Evolutionary conservation across 2,888 invertebrate genomes (phyloP), one percentile per base, ranked within the genome.

Genomic region (Graphium colonna): DNA sequence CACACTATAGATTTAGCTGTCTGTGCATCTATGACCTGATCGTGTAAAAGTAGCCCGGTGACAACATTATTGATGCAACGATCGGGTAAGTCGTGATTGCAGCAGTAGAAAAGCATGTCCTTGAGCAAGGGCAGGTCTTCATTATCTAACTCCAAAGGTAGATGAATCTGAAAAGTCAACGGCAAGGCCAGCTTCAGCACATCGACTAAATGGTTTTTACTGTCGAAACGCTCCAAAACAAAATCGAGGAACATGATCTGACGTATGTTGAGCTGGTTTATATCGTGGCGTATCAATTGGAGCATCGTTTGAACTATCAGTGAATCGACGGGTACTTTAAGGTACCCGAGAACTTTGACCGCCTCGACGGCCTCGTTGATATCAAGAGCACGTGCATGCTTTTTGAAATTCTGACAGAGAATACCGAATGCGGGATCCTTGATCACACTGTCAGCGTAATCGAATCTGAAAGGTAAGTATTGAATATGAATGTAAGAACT

Each of bases 131-230:
- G 67, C 4, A 91, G 55, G 62, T 93, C 91, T 17, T 90, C 78
- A 8, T 71, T 77, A 58, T 94, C 92, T 16, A 94, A 65, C 70
- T 94, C 92, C 4, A 82, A 60, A 0, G 88, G 82, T 5, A 94
- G 62, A 57, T 93, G 91, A 5, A 91, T 89, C 77, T 94, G 92
- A 67, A 94, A 93, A 0, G 93, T 92, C 21, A 94, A 72, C 0
- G 94, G 94, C 8, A 95, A 64, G 0, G 94, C 94, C 0, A 93
- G 79, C 63, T 85, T 86, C 3, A 95, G 67, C 0, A 94, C 94
- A 31, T 93, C 92, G 0, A 92, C 88, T 17, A 95, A 75, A 52
- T 94, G 92, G 54, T 82, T 82, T 10, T 85, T 89, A 1, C 62
- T 63, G 38, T 90, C 78, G 45, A 91, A 89, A 55, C 87, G 84